Evolutionary conservation across 2,113 vertebrate species (phyloP), one percentile per base, ranked within the genome.

Genomic region (Psilopogon haemacephalus): DNA sequence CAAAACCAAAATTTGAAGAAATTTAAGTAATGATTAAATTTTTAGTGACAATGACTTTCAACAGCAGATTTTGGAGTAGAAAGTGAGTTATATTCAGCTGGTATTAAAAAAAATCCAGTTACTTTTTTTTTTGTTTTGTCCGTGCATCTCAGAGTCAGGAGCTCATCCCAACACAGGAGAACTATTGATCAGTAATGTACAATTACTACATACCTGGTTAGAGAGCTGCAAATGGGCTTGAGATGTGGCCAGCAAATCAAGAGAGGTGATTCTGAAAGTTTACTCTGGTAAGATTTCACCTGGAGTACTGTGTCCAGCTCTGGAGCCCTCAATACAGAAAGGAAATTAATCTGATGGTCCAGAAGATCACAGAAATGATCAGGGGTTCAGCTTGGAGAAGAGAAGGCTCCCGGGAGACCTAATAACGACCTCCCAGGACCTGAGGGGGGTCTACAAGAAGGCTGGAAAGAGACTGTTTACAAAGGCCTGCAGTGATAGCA

Each of bases 91-190:
- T 54, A 63, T 50, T 75, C 33, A 77, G 6, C 9, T 33, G 5
- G 1, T 33, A 46, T 8, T 62, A 55, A 37, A 46, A 35, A 40
- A 88, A 46, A 55, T 32, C 5, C 18, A 52, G 11, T 14, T 27
- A 6, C 12, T 42, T 11, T 40, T 52, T 60, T 30, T 80, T 21
- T 6, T 28, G 11, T 15, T 42, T 35, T 64, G 15, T 37, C 13
- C 3, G 2, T 70, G 4, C 2, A 58, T 62, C 4, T 88, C 0
- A 1, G 14, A 71, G 20, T n/a, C 33, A 30, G 11, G 6, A 50
- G 4, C 26, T 14, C 28, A 52, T 28, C 35, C 2, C 24, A 78
- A 26, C 35, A 56, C 0, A 67, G 75, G 46, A 33, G 2, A 83
- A 58, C 3, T 9, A 42, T 52, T 69, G 20, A 28, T 26, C 19